phyloP scores from a whole-genome alignment of 2,113 vertebrate genomes.

The Perccottus glenii region DNA sequence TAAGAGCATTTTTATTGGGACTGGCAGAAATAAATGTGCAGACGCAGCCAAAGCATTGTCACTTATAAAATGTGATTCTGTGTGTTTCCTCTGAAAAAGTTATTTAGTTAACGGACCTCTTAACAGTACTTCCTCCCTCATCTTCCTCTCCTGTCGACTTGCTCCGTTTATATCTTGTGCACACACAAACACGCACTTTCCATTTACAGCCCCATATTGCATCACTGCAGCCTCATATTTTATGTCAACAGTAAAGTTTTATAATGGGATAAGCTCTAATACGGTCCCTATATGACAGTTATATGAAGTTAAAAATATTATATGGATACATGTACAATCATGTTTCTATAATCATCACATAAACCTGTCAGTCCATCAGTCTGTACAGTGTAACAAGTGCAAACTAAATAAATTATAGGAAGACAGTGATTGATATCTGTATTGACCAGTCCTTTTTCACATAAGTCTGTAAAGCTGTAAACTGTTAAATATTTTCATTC shows the following conservation, averaged over 20 bases:
- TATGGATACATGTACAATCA: background rate
- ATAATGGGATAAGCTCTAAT: constrained; percentile 15
- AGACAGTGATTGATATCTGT: background rate
- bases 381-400: background rate
- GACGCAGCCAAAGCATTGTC: constrained; percentile 20
- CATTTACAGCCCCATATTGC: constrained; percentile 34
- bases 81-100: constrained; percentile 17
- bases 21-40: constrained; percentile 13
- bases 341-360: background rate
- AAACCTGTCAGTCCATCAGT: background rate
- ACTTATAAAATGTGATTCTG: constrained; percentile 22
- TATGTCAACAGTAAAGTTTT: constrained; percentile 44
- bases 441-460: background rate
- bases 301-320: background rate
- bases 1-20: constrained; percentile 31
- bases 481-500: no score
- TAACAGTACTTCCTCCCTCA: constrained; percentile 53
- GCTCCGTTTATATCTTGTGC: constrained; percentile 38
- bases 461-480: background rate
- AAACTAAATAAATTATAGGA: background rate
- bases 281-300: constrained; percentile 1
- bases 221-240: constrained; percentile 31
- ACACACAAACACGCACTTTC: constrained; percentile 10
- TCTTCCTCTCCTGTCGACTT: constrained; percentile 36
- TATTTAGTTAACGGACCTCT: constrained; percentile 45